Evolutionary conservation across 2,797 vertebrate genomes (phyloP).

Genomic region (Hipposideros larvatus): DNA sequence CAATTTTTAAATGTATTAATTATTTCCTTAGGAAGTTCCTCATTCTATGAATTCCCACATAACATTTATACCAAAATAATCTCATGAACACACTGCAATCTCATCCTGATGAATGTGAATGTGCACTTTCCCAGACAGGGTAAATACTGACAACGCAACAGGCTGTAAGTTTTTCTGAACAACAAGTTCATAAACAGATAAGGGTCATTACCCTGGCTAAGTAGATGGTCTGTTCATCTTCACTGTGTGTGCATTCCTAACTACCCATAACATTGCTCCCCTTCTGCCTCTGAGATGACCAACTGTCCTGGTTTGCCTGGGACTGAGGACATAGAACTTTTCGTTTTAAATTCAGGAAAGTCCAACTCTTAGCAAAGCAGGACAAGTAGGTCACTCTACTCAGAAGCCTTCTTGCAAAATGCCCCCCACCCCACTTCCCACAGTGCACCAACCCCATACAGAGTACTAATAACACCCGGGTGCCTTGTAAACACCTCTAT

Average conservation of each 20-base stretch:
- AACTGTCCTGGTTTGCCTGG: not conserved
- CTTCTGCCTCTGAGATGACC: not conserved
- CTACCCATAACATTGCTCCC: not conserved
- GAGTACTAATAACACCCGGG: not conserved
- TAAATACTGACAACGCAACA: not conserved
- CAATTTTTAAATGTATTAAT: conserved; percentile 52
- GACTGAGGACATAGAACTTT: not conserved
- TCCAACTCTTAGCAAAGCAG: not conserved
- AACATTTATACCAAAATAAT: conserved; percentile 31
- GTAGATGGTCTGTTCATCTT: not conserved
- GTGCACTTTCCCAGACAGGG: not conserved
- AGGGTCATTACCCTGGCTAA: not conserved
- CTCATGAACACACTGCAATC: conserved; percentile 33
- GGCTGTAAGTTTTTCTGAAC: not conserved
- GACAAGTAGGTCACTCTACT: not conserved
- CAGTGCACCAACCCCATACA: not conserved
- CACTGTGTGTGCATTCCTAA: not conserved
- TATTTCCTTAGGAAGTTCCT: conserved; percentile 69
- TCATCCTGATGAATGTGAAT: not conserved
- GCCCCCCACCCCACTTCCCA: not conserved
- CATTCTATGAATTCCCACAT: conserved; percentile 21
- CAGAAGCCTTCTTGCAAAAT: not conserved
- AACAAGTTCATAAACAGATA: not conserved
- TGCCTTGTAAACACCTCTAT: not conserved
- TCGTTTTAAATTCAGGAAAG: conserved; percentile 2